Percentiles rank a stretch among this genome's conserved stretches.
These are phyloP conservation scores for Psilanteris sp. DNA, from an alignment of 1,140 invertebrate species.

Conservation along the genomic window DNA sequence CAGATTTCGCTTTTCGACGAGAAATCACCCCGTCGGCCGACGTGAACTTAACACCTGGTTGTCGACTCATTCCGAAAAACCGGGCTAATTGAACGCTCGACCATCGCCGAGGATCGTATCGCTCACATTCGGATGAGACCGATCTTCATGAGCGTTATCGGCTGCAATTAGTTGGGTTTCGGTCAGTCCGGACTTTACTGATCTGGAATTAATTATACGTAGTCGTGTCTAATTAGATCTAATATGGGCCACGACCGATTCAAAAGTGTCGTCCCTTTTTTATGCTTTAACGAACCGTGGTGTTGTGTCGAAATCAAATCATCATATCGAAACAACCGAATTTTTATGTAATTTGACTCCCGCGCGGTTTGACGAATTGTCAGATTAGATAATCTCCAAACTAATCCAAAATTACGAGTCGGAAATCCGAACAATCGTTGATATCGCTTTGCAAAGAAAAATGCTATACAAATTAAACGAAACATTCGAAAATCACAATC, in stretches of 20 bases:
- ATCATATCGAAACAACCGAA: too few species aligned
- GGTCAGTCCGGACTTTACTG: conserved; percentile 31
- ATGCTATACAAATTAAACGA: too few species aligned
- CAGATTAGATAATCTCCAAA: too few species aligned
- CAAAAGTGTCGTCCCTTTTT: conserved; percentile 32
- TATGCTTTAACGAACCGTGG: too few species aligned
- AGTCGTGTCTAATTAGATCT: conserved; percentile 59
- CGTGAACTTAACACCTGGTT: conserved; percentile 23
- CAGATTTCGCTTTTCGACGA: conserved; percentile 37
- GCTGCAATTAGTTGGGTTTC: conserved; percentile 47
- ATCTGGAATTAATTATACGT: conserved; percentile 46
- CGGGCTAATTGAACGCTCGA: conserved; percentile 46
- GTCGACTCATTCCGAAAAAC: conserved; percentile 27
- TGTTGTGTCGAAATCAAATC: too few species aligned
- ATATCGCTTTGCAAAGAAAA: too few species aligned
- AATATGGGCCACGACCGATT: conserved; percentile 50
- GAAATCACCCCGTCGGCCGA: conserved; percentile 17
- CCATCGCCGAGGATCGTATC: conserved; percentile 27
- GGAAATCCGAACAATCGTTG: too few species aligned
- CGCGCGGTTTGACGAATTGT: too few species aligned
- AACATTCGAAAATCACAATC: too few species aligned
- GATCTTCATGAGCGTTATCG: conserved; percentile 24
- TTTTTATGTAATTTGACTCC: too few species aligned
- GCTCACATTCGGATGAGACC: conserved; percentile 23
- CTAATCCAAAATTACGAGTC: too few species aligned